A percentile compares a stretch with the other conserved stretches of the same genome.
Evolutionary conservation across 2,113 vertebrate genomes (phyloP).

Genomic region (Tychaedon coryphoeus): DNA sequence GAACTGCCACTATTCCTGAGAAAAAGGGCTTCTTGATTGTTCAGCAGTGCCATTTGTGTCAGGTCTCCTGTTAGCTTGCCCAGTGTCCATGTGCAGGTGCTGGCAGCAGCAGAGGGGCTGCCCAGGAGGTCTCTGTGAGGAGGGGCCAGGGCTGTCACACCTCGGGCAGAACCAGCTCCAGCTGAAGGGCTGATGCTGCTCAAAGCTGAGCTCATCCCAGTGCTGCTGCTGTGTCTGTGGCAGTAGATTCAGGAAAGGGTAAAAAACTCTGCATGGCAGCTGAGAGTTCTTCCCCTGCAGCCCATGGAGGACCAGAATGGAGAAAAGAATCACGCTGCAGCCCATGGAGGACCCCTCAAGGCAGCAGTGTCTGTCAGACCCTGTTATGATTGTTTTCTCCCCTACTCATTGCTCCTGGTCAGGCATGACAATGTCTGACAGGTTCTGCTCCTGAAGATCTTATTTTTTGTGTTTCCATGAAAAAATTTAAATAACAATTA

Average conservation of each 20-base stretch:
- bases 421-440: neutral
- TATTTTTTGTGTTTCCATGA: neutral
- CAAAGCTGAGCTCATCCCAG: neutral
- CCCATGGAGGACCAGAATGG: neutral
- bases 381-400: neutral
- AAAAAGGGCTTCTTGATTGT: neutral
- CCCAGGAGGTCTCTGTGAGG: neutral
- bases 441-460: neutral
- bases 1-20: neutral
- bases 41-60: fast-evolving
- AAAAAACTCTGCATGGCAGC: neutral
- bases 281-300: neutral
- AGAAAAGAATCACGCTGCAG: neutral
- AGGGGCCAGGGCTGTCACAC: neutral
- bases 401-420: neutral
- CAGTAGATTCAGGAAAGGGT: neutral
- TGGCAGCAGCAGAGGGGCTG: neutral
- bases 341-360: fast-evolving
- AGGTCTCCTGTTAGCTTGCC: neutral
- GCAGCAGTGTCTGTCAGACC: neutral
- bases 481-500: neutral
- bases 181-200: neutral
- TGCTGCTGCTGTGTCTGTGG: no score
- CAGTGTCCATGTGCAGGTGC: fast-evolving
- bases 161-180: neutral